These are phyloP conservation scores for Pomacea maculata DNA, from an alignment of 1,140 invertebrate species.

Conservation along the genomic window DNA sequence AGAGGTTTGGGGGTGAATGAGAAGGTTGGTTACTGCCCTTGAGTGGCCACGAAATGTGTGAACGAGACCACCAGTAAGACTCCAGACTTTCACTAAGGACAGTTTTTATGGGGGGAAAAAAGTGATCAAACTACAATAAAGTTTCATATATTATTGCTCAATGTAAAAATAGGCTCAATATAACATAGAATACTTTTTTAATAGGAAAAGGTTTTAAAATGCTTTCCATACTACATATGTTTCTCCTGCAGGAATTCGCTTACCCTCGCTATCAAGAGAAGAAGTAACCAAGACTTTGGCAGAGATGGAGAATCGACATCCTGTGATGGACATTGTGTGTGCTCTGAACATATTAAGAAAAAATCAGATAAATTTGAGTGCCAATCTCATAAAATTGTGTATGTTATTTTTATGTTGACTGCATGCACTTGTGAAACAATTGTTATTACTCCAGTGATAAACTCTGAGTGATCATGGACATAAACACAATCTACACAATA, in stretches of 20 bases:
- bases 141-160: neutral
- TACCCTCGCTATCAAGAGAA: conserved; percentile 61
- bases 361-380: too few relatives aligned
- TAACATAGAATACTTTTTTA: conserved; percentile 45
- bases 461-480: too few relatives aligned
- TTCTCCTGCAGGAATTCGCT: conserved; percentile 27
- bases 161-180: neutral
- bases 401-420: too few relatives aligned
- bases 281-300: conserved; percentile 58
- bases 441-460: too few relatives aligned
- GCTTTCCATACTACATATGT: conserved; percentile 59
- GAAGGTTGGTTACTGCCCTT: conserved; percentile 56
- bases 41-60: conserved; percentile 64
- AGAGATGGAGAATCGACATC: conserved; percentile 55
- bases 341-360: conserved; percentile 47
- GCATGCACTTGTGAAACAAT: too few relatives aligned
- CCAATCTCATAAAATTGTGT: too few relatives aligned
- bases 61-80: conserved; percentile 55
- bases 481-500: too few relatives aligned
- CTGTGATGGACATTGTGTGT: conserved; percentile 63
- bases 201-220: conserved; percentile 58
- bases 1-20: conserved; percentile 57
- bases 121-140: neutral
- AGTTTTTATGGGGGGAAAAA: too few relatives aligned
- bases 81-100: conserved; percentile 63